Conservation (phyloP, 2,888 invertebrate genomes). For the Nymphalis c-album region DNA sequence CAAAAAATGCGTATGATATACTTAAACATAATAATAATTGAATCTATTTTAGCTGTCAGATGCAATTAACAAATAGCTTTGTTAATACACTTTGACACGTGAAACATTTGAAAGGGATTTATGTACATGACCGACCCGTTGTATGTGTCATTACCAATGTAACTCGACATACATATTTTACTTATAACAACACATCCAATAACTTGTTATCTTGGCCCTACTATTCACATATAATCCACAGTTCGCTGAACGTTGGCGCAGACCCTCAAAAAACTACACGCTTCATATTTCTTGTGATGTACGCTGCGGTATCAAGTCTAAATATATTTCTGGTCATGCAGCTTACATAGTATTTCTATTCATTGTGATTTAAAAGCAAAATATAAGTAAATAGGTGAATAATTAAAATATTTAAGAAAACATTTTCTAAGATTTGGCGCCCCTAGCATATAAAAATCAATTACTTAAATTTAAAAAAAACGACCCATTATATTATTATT, state of each 20-base stretch:
- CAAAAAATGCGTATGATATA: no score
- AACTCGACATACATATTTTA: constrained; percentile 8
- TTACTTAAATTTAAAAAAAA: no score
- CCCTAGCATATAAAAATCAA: no score
- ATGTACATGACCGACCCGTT: constrained; percentile 21
- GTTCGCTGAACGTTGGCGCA: constrained; percentile 39
- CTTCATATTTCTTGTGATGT: constrained; percentile 3
- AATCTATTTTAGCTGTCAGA: background rate
- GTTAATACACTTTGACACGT: no score
- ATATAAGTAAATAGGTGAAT: no score
- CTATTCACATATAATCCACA: constrained; percentile 38
- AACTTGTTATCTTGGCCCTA: constrained; percentile 33
- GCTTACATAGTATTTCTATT: no score
- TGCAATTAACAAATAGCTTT: constrained; percentile 8
- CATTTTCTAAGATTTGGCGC: no score
- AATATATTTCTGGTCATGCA: no score
- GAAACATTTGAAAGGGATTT: constrained; percentile 29
- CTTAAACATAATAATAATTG: background rate
- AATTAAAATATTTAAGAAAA: no score
- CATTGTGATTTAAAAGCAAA: no score
- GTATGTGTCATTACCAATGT: constrained; percentile 30
- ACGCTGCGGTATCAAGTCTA: background rate
- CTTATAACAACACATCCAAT: constrained; percentile 5
- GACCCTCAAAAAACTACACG: constrained; percentile 28
- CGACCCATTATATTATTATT: no score